Conservation (phyloP, 2,888 invertebrate species). For the Parnassius orleans region DNA sequence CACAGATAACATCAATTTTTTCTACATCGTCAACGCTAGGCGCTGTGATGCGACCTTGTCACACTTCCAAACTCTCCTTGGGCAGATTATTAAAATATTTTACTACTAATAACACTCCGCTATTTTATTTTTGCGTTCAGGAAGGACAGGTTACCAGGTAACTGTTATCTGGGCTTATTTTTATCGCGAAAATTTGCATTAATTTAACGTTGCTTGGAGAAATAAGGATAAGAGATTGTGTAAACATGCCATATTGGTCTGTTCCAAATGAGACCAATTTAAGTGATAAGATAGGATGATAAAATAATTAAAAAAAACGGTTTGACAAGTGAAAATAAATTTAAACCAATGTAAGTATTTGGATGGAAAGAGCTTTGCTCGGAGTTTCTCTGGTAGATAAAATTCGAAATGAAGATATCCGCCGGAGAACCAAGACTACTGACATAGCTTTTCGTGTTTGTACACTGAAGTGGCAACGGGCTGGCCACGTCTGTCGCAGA, state of each 20-base stretch:
- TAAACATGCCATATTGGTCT: not conserved
- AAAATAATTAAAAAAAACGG: no score
- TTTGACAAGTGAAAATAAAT: no score
- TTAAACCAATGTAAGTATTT: no score
- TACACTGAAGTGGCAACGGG: no score
- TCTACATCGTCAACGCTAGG: not conserved
- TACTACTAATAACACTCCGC: not conserved
- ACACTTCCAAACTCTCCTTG: slow-evolving; percentile 16
- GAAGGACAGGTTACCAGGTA: slow-evolving; percentile 3
- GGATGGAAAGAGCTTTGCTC: no score
- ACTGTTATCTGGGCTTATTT: slow-evolving; percentile 2
- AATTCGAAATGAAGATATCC: no score
- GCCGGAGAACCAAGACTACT: no score
- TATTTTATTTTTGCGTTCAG: slow-evolving; percentile 8
- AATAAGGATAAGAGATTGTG: not conserved
- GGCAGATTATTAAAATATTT: slow-evolving; percentile 13
- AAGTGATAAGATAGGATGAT: no score
- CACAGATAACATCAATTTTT: not conserved
- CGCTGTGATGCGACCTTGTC: slow-evolving; percentile 12
- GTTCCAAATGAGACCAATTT: not conserved
- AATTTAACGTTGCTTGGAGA: not conserved
- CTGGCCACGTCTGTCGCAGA: no score
- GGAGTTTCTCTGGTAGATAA: no score
- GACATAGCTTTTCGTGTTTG: no score
- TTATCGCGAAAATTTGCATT: slow-evolving; percentile 9